A percentile compares a stretch with the other conserved stretches of the same genome.
phyloP scores from a whole-genome alignment of 2,797 vertebrate genomes.

The Staurois parvus region DNA sequence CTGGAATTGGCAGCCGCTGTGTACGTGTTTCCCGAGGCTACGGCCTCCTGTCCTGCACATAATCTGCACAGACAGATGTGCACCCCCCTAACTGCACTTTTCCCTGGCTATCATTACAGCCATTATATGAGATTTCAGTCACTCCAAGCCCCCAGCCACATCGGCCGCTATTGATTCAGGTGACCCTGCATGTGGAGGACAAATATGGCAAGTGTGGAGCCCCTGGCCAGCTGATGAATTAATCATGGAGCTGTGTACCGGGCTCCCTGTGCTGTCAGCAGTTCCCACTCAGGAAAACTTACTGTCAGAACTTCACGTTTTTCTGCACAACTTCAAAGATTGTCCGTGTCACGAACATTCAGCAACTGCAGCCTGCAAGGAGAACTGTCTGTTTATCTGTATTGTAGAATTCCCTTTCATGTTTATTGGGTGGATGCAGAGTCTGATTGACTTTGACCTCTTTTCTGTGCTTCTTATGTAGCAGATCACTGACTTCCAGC shows the following conservation, averaged over 20 bases:
- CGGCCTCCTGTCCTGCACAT: not conserved
- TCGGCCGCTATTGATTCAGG: not conserved
- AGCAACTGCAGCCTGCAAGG: too few relatives aligned
- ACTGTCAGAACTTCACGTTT: not conserved
- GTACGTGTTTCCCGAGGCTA: not conserved
- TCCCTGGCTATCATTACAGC: conserved; percentile 12
- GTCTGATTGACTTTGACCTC: too few relatives aligned
- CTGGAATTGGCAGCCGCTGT: not conserved
- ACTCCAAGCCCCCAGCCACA: not conserved
- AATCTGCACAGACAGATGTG: not conserved
- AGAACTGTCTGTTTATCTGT: too few relatives aligned
- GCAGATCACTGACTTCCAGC: too few relatives aligned
- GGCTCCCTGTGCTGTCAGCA: conserved; percentile 16
- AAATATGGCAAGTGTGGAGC: not conserved
- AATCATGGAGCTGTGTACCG: not conserved
- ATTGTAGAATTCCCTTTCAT: too few relatives aligned
- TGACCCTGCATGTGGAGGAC: not conserved
- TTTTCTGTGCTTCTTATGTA: too few relatives aligned
- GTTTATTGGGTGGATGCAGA: too few relatives aligned
- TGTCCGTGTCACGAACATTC: not conserved
- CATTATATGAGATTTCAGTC: conserved; percentile 30
- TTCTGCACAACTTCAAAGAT: not conserved
- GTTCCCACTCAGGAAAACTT: conserved; percentile 3
- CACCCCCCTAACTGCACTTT: not conserved
- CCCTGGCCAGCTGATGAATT: not conserved